Evolutionary conservation across 2,888 invertebrate species (phyloP).

Genomic region (Eupithecia centaureata): DNA sequence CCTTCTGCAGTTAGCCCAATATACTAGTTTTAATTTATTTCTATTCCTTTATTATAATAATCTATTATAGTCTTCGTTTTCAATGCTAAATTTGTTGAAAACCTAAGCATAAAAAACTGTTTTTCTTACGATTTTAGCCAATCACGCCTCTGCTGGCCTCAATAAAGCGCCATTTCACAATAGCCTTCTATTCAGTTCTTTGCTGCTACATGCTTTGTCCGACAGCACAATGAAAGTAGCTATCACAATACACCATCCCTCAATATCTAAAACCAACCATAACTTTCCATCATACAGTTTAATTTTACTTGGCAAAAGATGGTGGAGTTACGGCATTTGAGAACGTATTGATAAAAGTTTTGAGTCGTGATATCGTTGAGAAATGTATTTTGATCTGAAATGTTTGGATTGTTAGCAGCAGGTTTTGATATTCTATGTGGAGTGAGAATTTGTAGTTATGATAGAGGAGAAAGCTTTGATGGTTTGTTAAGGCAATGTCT

Average conservation of each 20-base stretch:
- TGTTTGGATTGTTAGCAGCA: not conserved
- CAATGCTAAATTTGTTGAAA: too few relatives aligned
- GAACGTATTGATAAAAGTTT: slow-evolving; percentile 6
- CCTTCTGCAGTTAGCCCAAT: too few relatives aligned
- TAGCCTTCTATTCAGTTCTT: slow-evolving; percentile 27
- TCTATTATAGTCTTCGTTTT: too few relatives aligned
- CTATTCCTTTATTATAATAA: too few relatives aligned
- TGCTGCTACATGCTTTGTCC: slow-evolving; percentile 25
- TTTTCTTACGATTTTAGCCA: slow-evolving; percentile 13
- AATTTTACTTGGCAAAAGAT: not conserved
- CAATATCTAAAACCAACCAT: not conserved
- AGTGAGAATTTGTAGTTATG: not conserved
- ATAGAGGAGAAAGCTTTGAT: not conserved
- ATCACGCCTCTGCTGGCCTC: slow-evolving; percentile 15
- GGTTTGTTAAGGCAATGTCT: too few relatives aligned
- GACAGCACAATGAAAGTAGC: slow-evolving; percentile 21
- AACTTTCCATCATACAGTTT: not conserved
- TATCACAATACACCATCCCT: slow-evolving; percentile 9
- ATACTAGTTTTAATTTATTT: too few relatives aligned
- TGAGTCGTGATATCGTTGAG: slow-evolving; percentile 20
- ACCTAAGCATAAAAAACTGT: not conserved
- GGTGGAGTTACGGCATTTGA: not conserved
- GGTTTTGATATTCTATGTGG: not conserved
- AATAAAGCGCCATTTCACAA: slow-evolving; percentile 20
- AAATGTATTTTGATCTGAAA: slow-evolving; percentile 16